Conservation (phyloP, 1,140 invertebrate species). For the Halictus rubicundus region DNA sequence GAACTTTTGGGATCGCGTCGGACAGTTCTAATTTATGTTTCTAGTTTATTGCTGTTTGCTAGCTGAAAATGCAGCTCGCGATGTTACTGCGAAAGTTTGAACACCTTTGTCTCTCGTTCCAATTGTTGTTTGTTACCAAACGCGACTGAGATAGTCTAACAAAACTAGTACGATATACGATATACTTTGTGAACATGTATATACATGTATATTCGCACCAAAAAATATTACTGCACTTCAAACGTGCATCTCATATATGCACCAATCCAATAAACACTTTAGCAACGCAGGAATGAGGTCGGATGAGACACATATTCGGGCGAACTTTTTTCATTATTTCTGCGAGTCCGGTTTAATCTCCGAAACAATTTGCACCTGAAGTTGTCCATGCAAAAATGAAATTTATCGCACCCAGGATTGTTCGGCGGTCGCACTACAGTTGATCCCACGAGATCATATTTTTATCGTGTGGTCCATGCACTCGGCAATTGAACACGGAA, state of each 20-base stretch:
- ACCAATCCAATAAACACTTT: background rate
- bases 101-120: background rate
- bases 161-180: too few relatives aligned
- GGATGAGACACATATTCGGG: background rate
- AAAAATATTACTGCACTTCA: too few relatives aligned
- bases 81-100: too few relatives aligned
- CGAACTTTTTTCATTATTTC: slow-evolving; percentile 2
- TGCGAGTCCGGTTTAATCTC: background rate
- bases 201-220: too few relatives aligned
- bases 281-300: background rate
- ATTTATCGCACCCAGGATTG: background rate
- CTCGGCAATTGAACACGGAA: too few relatives aligned
- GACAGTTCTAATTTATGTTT: slow-evolving; percentile 9
- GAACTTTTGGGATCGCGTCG: background rate
- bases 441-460: background rate
- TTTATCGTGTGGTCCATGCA: too few relatives aligned
- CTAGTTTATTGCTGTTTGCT: background rate
- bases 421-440: background rate
- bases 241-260: background rate
- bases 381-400: background rate
- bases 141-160: too few relatives aligned
- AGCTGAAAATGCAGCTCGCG: too few relatives aligned
- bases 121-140: too few relatives aligned
- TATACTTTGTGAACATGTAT: too few relatives aligned
- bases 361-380: background rate